Evolutionary conservation across 2,797 vertebrate genomes (phyloP), one percentile per base, ranked within the genome.

Genomic region (Paedocypris micromegethes): DNA sequence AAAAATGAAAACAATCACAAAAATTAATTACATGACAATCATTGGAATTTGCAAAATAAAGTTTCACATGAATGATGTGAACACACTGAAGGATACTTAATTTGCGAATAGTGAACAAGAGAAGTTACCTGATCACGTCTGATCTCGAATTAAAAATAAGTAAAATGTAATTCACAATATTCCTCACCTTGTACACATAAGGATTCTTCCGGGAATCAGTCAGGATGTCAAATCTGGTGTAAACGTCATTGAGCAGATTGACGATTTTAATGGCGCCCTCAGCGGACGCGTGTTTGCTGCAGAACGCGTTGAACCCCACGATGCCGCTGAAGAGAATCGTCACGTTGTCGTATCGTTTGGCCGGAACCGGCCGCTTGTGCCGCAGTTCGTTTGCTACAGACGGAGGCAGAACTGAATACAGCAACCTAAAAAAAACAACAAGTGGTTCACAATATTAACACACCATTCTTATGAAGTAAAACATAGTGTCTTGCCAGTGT

Each of bases 241-340:
- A 98, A 78, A 98, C 90, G 77, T 98, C 97, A 2, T 98, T 99
- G 83, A 99, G 88, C 71, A 99, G 93, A 80, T 98, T 98, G 72
- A 99, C 97, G 55, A 99, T 99, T 89, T 97, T 98, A 90, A 99
- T 99, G 82, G 97, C 97, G 60, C 97, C 97, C 83, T 98, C 96
- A 4, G 96, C 96, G 4, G 96, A 98, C 6, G 97, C 97, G 5
- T 99, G 97, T 77, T 98, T 98, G 83, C 94, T 97, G 70, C 97
- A 99, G 82, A 99, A 98, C 41, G 90, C 82, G 3, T 98, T 98
- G 85, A 99, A 99, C 47, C 96, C 95, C 43, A 99, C 94, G 4
- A 99, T 98, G 80, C 97, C 97, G 37, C 97, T 99, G 72, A 99
- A 99, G 63, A 99, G 93, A 85, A 99, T 96, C 79, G 94, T 97